Evolutionary conservation across 2,888 invertebrate species (phyloP).

Genomic region (Hirudinaria manillensis): DNA sequence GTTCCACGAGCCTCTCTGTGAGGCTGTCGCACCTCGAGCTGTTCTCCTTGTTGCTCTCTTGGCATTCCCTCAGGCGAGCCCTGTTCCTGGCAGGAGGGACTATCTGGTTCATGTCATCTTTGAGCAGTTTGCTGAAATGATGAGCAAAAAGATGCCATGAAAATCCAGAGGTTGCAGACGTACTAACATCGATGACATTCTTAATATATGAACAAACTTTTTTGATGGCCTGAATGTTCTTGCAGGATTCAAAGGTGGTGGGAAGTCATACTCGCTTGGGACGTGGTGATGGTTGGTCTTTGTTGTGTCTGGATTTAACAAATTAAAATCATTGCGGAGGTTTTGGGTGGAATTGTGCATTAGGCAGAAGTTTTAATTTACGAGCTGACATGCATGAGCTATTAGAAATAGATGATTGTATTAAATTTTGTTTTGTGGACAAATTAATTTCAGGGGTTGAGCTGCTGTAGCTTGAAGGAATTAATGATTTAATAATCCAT

Average conservation of each 20-base stretch:
- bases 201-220: constrained; percentile 10
- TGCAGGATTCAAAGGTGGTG: constrained; percentile 43
- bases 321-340: not conserved
- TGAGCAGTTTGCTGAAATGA: constrained; percentile 25
- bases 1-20: constrained; percentile 64
- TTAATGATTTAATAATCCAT: too few relatives aligned
- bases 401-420: not conserved
- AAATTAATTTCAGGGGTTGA: too few relatives aligned
- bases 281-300: constrained; percentile 35
- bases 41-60: constrained; percentile 51
- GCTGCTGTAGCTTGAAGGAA: too few relatives aligned
- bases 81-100: constrained; percentile 34
- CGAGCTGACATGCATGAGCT: not conserved
- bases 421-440: not conserved
- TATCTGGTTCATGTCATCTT: constrained; percentile 30
- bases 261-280: constrained; percentile 51
- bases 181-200: not conserved
- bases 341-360: constrained; percentile 39
- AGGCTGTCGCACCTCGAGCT: constrained; percentile 42
- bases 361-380: not conserved
- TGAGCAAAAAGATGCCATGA: not conserved
- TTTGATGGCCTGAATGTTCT: constrained; percentile 30
- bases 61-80: constrained; percentile 45
- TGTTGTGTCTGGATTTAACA: not conserved
- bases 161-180: not conserved